A percentile compares a stretch with the other conserved stretches of the same genome.
These are phyloP conservation scores for Drosophila subquinaria DNA, from an alignment of 2,888 invertebrate species.

Conservation along the genomic window DNA sequence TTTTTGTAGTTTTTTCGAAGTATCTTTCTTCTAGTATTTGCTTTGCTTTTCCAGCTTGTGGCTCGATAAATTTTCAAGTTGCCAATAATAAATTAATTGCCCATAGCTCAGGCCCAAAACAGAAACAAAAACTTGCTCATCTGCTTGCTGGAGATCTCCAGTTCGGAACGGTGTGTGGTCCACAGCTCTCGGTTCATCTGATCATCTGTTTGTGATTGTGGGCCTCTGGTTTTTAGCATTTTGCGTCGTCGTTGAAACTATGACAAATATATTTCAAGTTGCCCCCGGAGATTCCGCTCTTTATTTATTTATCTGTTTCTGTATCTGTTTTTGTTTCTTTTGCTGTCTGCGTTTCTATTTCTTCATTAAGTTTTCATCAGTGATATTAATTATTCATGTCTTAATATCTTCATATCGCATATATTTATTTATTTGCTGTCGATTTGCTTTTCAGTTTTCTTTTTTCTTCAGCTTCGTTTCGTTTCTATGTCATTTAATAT, in stretches of 20 bases:
- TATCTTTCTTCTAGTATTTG: conserved; percentile 7
- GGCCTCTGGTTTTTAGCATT: conserved; percentile 75
- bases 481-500: conserved; percentile 78
- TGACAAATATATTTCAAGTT: conserved; percentile 82
- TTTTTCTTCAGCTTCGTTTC: conserved; percentile 31
- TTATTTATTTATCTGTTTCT: conserved; percentile 47
- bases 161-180: conserved; percentile 60
- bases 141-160: conserved; percentile 39
- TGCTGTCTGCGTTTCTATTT: conserved; percentile 67
- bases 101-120: conserved; percentile 41
- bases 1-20: conserved; percentile 34
- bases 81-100: conserved; percentile 80
- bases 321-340: conserved; percentile 14
- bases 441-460: conserved; percentile 42
- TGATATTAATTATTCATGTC: conserved; percentile 82
- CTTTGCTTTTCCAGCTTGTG: conserved; percentile 33
- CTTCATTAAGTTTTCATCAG: conserved; percentile 83
- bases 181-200: conserved; percentile 12
- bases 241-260: conserved; percentile 69
- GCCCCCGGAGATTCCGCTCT: conserved; percentile 62
- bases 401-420: conserved; percentile 78
- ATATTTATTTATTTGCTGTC: conserved; percentile 63
- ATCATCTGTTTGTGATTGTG: not conserved
- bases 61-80: conserved; percentile 74
- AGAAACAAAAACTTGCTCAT: conserved; percentile 54